Base-by-base conservation (phyloP, 2,888 invertebrate genomes). In the Dermolepida albohirtum region DNA sequence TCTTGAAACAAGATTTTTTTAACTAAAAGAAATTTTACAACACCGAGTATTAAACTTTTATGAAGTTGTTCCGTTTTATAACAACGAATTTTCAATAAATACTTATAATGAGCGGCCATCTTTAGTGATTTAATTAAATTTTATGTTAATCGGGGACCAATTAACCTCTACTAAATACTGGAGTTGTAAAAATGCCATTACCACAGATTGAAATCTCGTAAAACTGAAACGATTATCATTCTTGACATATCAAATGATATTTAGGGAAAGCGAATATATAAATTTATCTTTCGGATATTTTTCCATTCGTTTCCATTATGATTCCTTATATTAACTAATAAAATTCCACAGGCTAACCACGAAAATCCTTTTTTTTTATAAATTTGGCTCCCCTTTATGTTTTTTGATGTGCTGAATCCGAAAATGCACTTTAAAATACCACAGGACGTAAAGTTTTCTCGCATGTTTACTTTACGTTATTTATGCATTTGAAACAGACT, bases 181-280 rank as follows among this genome's bases (percentile, higher is more conserved):
- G 7, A 29, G 51, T 52, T 34, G 27, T 52, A 52, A 52, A 49
- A 52, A 52, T 52, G 29, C 51, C 11, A 52, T 52, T 52, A 52
- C 14, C 8, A 12, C 51, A 52, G 34, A 34, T 7, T 52, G 51
- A n/a, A 34, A 52, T 7, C 51, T 52, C 51, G 51, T 52, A 52
- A 52, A 52, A 49, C 22, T 49, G 8, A 49, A 16, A 17, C 22
- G 17, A 22, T 52, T 34, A 34, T 52, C 51, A 14, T 52, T 52
- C 34, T 52, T 52, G 12, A 14, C 29, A 52, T 12, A 29, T 34
- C 12, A 34, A 52, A 29, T n/a, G 51, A 52, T 16, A n/a, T 49
- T 49, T 17, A 49, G 2, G 47, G 14, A 11, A 14, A 43, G 43
- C 10, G 10, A 43, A 12, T 43, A 12, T 43, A 43, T 12, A 4